phyloP scores from a whole-genome alignment of 2,113 vertebrate genomes.

The Columba livia region DNA sequence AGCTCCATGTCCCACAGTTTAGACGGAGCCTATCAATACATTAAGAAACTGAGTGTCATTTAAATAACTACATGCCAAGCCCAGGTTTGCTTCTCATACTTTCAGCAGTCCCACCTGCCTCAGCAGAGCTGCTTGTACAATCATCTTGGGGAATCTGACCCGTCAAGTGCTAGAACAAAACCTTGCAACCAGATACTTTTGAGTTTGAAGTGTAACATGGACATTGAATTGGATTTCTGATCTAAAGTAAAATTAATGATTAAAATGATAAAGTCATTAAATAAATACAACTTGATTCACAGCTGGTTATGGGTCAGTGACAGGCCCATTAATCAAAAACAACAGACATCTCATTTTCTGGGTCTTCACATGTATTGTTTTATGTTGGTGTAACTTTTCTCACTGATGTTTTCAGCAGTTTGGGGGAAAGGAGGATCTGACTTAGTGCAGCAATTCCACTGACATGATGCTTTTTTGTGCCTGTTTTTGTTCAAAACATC shows the following conservation, averaged over 20 bases:
- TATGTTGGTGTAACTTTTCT: neutral
- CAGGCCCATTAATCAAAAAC: neutral
- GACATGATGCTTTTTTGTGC: neutral
- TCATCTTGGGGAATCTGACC: neutral
- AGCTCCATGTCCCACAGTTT: neutral
- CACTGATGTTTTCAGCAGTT: neutral
- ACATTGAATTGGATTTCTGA: neutral
- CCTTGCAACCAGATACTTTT: neutral
- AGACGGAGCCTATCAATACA: neutral
- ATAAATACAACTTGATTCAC: neutral
- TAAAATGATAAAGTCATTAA: slow-evolving; percentile 39
- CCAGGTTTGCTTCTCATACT: neutral
- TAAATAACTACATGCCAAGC: neutral
- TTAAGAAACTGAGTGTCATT: neutral
- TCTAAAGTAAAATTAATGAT: slow-evolving; percentile 27
- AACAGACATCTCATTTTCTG: neutral
- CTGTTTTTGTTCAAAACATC: neutral
- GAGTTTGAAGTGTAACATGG: neutral
- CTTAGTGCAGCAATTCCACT: neutral
- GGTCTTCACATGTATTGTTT: neutral
- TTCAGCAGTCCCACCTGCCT: neutral
- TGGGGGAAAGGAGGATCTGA: neutral
- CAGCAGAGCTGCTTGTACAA: neutral
- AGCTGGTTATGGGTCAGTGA: neutral
- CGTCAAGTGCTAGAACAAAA: neutral